Evolutionary conservation across 1,140 invertebrate genomes (phyloP), one percentile per base, ranked within the genome.

Genomic region (Cydia pomonella): DNA sequence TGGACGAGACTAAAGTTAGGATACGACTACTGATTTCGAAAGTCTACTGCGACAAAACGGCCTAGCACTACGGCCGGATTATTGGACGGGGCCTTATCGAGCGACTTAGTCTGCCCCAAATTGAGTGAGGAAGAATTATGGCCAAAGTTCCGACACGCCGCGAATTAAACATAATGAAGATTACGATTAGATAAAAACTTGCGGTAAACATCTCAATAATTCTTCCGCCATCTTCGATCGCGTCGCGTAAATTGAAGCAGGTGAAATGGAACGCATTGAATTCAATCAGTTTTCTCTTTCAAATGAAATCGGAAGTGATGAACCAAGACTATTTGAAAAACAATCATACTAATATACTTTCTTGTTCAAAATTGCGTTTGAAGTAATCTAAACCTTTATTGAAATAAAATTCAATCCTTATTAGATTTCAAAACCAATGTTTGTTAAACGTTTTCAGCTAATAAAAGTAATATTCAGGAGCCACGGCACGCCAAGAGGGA

Each of bases 391-490:
- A 18, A 18, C 73, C 76, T 79, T 80, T 78, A 76, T 77, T 64
- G 73, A 81, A 81, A 84, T 79, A 76, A 78, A 82, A 85, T 80
- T 75, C 76, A 82, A 84, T 83, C 81, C 85, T 87, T 90, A 92
- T 92, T 88, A 87, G 81, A 91, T 91, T 87, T 75, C 80, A 75
- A 85, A 91, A 87, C 82, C 87, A 92, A 93, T 91, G 89, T 92
- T 91, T 91, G 88, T 91, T 91, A 89, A 93, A 87, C 85, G 86
- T 84, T 92, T 88, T 88, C 76, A 91, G 89, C 89, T 92, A 93
- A 93, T 93, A 93, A 92, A 92, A 90, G 86, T 90, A 88, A 89
- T 90, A 91, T 92, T 90, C 90, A 87, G 87, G 88, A 84, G 87
- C 82, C 84, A 82, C 77, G 80, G 76, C 77, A 79, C 80, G 75